A percentile compares a stretch with the other conserved stretches of the same genome.
phyloP scores from a whole-genome alignment of 2,888 invertebrate genomes.

The Hyppa rectilinea region DNA sequence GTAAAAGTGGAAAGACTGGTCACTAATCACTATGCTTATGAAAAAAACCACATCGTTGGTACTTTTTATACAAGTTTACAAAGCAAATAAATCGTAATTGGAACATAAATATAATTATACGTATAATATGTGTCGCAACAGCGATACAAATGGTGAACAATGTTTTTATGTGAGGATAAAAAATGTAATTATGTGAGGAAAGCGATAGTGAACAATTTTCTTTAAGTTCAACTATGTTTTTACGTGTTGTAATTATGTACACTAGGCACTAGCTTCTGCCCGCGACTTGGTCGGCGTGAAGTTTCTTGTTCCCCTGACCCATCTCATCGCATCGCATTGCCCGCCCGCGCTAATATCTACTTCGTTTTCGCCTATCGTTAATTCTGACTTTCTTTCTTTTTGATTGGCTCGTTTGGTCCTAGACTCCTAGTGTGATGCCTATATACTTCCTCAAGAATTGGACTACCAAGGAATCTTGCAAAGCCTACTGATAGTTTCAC shows the following conservation, averaged over 20 bases:
- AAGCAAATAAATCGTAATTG: conserved; percentile 54
- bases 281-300: too few relatives aligned
- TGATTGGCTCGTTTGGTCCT: too few relatives aligned
- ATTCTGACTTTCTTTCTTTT: too few relatives aligned
- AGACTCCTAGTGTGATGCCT: too few relatives aligned
- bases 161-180: conserved; percentile 35
- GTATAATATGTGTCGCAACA: conserved; percentile 40
- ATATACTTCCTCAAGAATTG: too few relatives aligned
- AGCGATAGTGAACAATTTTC: conserved; percentile 29
- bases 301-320: too few relatives aligned
- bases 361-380: too few relatives aligned
- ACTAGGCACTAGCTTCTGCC: too few relatives aligned
- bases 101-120: conserved; percentile 48
- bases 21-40: conserved; percentile 15
- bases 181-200: conserved; percentile 27
- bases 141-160: conserved; percentile 42
- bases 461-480: too few relatives aligned
- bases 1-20: conserved; percentile 20
- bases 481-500: too few relatives aligned
- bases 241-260: conserved; percentile 1
- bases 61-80: conserved; percentile 50
- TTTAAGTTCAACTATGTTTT: conserved; percentile 15
- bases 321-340: too few relatives aligned
- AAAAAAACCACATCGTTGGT: conserved; percentile 29
- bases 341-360: too few relatives aligned